phyloP scores from a whole-genome alignment of 2,797 vertebrate genomes.

The Scyliorhinus canicula region DNA sequence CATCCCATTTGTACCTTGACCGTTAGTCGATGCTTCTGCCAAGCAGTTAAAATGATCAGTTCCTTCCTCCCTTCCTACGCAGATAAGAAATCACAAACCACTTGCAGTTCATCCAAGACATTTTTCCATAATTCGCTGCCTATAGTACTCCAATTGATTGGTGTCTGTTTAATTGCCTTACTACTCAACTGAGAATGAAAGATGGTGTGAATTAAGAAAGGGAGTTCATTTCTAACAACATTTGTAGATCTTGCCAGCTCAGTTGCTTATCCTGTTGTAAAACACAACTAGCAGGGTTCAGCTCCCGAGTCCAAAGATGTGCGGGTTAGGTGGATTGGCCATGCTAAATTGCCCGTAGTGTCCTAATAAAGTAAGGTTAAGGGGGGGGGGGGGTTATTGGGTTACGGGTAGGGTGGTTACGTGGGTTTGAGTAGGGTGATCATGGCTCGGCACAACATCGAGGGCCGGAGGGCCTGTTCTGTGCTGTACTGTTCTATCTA shows the following conservation, averaged over 20 bases:
- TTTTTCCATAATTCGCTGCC: neutral
- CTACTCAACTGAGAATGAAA: too few relatives aligned
- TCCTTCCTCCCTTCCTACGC: neutral
- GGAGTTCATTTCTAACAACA: neutral
- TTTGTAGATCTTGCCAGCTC: neutral
- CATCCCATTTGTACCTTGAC: conserved; percentile 24
- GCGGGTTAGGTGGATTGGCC: too few relatives aligned
- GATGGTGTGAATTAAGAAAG: neutral
- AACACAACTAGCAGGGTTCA: neutral
- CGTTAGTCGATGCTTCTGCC: conserved; percentile 20
- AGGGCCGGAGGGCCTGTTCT: too few relatives aligned
- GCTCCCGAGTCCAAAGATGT: neutral
- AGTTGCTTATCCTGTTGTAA: neutral
- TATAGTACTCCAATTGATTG: too few relatives aligned
- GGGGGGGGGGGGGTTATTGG: too few relatives aligned
- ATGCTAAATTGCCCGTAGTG: too few relatives aligned
- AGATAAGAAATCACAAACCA: conserved; percentile 16
- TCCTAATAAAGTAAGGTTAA: too few relatives aligned
- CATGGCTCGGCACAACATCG: too few relatives aligned
- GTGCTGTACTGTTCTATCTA: too few relatives aligned
- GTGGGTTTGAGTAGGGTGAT: too few relatives aligned
- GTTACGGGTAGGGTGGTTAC: too few relatives aligned
- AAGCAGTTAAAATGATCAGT: neutral
- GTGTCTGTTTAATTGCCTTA: neutral
- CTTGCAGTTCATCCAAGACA: neutral